These are phyloP conservation scores for Osedax fenrisi DNA, from an alignment of 2,888 invertebrate species.

Conservation along the genomic window DNA sequence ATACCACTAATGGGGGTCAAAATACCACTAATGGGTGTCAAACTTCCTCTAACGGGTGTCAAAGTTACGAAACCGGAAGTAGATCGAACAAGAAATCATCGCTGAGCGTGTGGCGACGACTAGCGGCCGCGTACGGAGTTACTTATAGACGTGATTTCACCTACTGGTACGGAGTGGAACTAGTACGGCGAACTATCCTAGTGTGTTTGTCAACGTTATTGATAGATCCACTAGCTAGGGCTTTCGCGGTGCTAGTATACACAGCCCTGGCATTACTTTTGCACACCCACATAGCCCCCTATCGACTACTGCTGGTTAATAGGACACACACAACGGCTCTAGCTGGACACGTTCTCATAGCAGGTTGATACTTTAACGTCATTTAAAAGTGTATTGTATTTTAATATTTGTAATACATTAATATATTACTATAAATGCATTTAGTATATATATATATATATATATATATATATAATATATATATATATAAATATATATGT, in stretches of 20 bases:
- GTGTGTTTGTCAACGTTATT: background rate
- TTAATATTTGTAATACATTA: background rate
- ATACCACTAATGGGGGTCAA: no score
- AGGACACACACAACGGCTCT: background rate
- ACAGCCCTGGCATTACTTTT: background rate
- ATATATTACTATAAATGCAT: background rate
- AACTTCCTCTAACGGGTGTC: no score
- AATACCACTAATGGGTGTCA: no score
- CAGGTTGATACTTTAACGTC: background rate
- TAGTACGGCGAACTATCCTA: background rate
- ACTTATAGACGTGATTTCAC: background rate
- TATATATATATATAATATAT: no score
- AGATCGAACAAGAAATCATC: no score
- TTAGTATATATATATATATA: background rate
- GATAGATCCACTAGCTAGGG: background rate
- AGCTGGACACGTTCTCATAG: background rate
- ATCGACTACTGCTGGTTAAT: background rate
- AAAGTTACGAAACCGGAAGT: no score
- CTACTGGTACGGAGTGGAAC: background rate
- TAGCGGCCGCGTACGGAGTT: no score
- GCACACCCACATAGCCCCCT: background rate
- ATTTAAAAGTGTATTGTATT: background rate
- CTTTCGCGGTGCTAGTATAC: background rate
- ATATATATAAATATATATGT: no score
- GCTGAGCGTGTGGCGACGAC: no score